phyloP scores from a whole-genome alignment of 2,797 vertebrate genomes.

The Holocentrus rufus region DNA sequence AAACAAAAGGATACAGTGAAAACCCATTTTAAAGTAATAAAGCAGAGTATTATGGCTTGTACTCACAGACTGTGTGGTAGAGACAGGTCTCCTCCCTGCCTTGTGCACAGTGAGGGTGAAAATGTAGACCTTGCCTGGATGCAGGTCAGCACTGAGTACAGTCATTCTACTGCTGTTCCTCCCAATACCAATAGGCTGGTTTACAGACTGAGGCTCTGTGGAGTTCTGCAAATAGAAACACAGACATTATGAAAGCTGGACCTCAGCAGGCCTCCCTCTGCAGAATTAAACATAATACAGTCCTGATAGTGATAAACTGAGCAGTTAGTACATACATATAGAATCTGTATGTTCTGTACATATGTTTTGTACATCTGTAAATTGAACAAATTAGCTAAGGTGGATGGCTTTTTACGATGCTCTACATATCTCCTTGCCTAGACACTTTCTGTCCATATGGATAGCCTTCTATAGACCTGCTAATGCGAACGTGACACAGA shows the following conservation, averaged over 20 bases:
- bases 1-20: conserved; percentile 1
- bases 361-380: too few relatives aligned
- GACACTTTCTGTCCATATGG: too few relatives aligned
- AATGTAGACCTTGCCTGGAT: conserved; percentile 60
- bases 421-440: too few relatives aligned
- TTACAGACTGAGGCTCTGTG: conserved; percentile 21
- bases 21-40: background rate
- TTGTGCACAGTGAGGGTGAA: conserved; percentile 81
- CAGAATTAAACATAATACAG: too few relatives aligned
- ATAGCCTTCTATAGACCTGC: too few relatives aligned
- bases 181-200: conserved; percentile 31
- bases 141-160: conserved; percentile 64
- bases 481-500: too few relatives aligned
- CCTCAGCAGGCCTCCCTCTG: background rate
- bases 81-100: conserved; percentile 69
- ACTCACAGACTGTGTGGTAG: conserved; percentile 78
- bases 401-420: too few relatives aligned
- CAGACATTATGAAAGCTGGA: background rate
- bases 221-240: conserved; percentile 65
- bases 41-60: background rate
- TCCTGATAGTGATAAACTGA: too few relatives aligned
- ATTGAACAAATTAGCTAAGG: too few relatives aligned
- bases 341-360: too few relatives aligned
- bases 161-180: conserved; percentile 60
- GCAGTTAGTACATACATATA: too few relatives aligned